Evolutionary conservation across 2,113 vertebrate species (phyloP).

Genomic region (Saguinus imperator): DNA sequence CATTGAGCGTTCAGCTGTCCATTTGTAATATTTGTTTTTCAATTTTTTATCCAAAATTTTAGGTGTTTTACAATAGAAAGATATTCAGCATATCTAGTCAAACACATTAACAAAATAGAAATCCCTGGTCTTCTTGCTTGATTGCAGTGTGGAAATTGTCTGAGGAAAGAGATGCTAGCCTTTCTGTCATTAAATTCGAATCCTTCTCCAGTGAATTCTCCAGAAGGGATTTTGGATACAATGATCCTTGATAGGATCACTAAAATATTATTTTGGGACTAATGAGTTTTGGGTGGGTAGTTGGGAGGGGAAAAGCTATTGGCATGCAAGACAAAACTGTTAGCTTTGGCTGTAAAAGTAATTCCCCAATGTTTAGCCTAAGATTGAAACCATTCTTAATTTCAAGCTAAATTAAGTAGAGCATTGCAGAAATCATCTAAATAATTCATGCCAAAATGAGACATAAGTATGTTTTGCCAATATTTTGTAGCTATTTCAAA

Average conservation of each 20-base stretch:
- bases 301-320: too few relatives aligned
- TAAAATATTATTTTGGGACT: background rate
- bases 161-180: background rate
- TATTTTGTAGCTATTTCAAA: background rate
- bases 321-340: background rate
- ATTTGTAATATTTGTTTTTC: background rate
- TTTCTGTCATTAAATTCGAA: slow-evolving; percentile 3
- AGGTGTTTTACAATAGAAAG: background rate
- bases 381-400: slow-evolving; percentile 31
- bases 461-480: slow-evolving; percentile 9
- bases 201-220: background rate
- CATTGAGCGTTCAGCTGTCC: background rate
- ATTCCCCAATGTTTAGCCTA: background rate
- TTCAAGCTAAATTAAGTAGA: slow-evolving; percentile 24
- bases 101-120: background rate
- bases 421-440: background rate
- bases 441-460: slow-evolving; percentile 39
- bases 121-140: background rate
- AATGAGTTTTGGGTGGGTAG: background rate
- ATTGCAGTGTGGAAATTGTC: background rate
- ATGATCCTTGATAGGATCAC: background rate
- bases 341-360: background rate
- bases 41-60: background rate
- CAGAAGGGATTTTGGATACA: background rate
- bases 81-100: background rate